These are phyloP conservation scores for Dioctria rufipes DNA, from an alignment of 2,888 invertebrate species.

Conservation along the genomic window DNA sequence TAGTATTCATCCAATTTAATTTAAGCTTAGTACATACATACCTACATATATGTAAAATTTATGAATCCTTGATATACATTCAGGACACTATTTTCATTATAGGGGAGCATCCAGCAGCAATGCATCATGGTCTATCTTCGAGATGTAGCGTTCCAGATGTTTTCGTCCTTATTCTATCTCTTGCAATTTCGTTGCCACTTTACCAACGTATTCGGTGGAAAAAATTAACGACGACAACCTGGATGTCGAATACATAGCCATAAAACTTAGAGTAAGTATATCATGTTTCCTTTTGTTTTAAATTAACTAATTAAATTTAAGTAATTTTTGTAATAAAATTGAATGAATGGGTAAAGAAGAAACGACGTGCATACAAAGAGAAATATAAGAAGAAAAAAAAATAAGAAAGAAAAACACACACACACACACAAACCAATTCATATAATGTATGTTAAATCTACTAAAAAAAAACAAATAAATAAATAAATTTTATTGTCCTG, in stretches of 20 bases:
- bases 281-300: slow-evolving; percentile 12
- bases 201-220: slow-evolving; percentile 64
- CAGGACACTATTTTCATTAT: slow-evolving; percentile 61
- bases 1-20: slow-evolving; percentile 40
- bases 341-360: slow-evolving; percentile 10
- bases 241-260: slow-evolving; percentile 56
- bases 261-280: neutral
- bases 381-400: slow-evolving; percentile 1
- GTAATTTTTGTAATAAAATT: slow-evolving; percentile 25
- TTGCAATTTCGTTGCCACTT: slow-evolving; percentile 64
- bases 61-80: slow-evolving; percentile 14
- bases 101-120: slow-evolving; percentile 90
- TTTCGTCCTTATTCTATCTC: slow-evolving; percentile 62
- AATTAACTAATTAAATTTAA: slow-evolving; percentile 6
- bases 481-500: slow-evolving; percentile 39
- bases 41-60: slow-evolving; percentile 2
- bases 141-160: slow-evolving; percentile 64
- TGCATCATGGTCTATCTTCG: slow-evolving; percentile 79
- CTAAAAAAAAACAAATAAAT: neutral
- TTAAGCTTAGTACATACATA: slow-evolving; percentile 1
- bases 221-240: slow-evolving; percentile 39
- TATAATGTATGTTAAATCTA: slow-evolving; percentile 5
- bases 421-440: slow-evolving; percentile 5
- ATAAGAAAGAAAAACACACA: slow-evolving; percentile 4
- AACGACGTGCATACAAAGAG: neutral